A percentile compares a stretch with the other conserved stretches of the same genome.
These are phyloP conservation scores for Schizaphis graminum DNA, from an alignment of 2,888 invertebrate genomes.

Conservation along the genomic window DNA sequence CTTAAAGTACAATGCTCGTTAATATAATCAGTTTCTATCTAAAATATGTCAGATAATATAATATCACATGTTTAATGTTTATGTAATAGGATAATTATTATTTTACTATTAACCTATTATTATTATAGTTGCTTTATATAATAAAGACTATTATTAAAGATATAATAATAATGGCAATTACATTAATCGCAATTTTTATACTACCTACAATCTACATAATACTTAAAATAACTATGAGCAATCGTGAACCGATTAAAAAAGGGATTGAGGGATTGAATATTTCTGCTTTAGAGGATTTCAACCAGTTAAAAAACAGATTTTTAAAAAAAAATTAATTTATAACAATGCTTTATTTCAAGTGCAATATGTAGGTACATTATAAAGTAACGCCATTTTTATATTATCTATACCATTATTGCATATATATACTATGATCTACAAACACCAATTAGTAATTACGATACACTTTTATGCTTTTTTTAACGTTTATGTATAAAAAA, in stretches of 20 bases:
- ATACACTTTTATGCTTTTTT: too few relatives aligned
- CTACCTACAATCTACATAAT: not conserved
- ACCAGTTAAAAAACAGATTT: too few relatives aligned
- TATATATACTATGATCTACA: too few relatives aligned
- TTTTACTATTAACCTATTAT: not conserved
- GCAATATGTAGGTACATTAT: too few relatives aligned
- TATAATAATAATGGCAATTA: not conserved
- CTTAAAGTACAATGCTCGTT: not conserved
- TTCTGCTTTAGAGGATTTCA: not conserved
- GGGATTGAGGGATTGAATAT: not conserved
- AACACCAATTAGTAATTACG: too few relatives aligned
- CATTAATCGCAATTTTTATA: not conserved
- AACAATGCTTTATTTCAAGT: too few relatives aligned
- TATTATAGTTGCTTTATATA: not conserved
- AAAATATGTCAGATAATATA: constrained; percentile 22
- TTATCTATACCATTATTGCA: too few relatives aligned
- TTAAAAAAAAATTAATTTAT: too few relatives aligned
- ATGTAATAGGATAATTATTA: not conserved
- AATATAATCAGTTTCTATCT: constrained; percentile 18
- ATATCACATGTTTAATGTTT: not conserved
- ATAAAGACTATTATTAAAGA: not conserved
- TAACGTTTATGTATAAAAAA: too few relatives aligned
- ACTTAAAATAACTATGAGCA: not conserved
- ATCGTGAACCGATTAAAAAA: not conserved
- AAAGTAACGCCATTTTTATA: too few relatives aligned